These are phyloP conservation scores for Clepsis dumicolana DNA, from an alignment of 2,888 invertebrate genomes.

Conservation along the genomic window DNA sequence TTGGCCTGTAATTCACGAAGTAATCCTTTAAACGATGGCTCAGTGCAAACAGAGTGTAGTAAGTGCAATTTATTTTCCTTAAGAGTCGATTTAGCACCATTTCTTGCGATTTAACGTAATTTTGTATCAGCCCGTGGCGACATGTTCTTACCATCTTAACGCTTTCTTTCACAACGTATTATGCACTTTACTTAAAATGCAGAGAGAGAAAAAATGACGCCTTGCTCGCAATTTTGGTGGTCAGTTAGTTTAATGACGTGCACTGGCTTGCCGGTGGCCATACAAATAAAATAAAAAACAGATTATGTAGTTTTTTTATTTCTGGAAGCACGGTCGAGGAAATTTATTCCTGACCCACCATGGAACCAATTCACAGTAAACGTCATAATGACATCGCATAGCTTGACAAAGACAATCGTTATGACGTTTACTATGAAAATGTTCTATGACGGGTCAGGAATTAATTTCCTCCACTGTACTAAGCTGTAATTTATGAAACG, in stretches of 20 bases:
- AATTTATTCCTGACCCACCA: too few species aligned
- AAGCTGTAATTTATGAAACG: too few species aligned
- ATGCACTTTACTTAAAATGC: slow-evolving; percentile 25
- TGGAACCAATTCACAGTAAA: too few species aligned
- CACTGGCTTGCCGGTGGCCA: slow-evolving; percentile 6
- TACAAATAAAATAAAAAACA: slow-evolving; percentile 13
- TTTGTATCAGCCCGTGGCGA: slow-evolving; percentile 4
- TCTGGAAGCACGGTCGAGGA: too few species aligned
- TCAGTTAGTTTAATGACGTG: slow-evolving; percentile 11
- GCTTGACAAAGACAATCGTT: too few species aligned
- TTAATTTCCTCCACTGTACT: too few species aligned
- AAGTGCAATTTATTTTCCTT: slow-evolving; percentile 23
- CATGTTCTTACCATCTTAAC: slow-evolving; percentile 24
- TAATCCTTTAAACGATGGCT: slow-evolving; percentile 30
- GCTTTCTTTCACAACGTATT: slow-evolving; percentile 23
- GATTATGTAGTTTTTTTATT: too few species aligned
- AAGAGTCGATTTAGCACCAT: slow-evolving; percentile 23
- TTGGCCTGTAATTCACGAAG: background rate
- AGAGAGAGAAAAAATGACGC: slow-evolving; percentile 28
- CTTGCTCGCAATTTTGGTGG: slow-evolving; percentile 32
- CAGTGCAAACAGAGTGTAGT: background rate
- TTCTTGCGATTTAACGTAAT: slow-evolving; percentile 31
- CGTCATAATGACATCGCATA: too few species aligned
- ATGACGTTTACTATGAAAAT: too few species aligned
- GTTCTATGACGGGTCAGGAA: too few species aligned